phyloP scores from a whole-genome alignment of 2,113 vertebrate genomes.

The Cathartes aura region DNA sequence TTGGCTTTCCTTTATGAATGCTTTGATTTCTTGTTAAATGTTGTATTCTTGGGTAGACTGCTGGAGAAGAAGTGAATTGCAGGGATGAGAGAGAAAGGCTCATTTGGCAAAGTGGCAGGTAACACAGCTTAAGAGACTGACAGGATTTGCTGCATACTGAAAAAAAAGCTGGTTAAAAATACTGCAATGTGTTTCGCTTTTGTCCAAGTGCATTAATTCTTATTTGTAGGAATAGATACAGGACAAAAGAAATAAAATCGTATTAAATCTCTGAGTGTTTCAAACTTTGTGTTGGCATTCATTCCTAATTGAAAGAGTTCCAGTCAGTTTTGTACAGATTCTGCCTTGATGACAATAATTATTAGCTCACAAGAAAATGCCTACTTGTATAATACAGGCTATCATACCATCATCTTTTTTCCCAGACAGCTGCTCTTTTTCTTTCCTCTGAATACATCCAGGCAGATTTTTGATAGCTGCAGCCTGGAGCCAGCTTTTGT shows the following conservation, averaged over 20 bases:
- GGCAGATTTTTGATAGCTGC: background rate
- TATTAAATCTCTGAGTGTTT: slow-evolving; percentile 13
- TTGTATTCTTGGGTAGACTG: background rate
- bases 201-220: slow-evolving; percentile 8
- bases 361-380: background rate
- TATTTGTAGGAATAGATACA: background rate
- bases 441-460: slow-evolving; percentile 5
- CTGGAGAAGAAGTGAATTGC: background rate
- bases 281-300: slow-evolving; percentile 13
- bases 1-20: background rate
- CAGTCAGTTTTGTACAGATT: slow-evolving; percentile 30
- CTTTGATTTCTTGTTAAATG: background rate
- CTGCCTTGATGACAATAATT: slow-evolving; percentile 44
- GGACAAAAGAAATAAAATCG: background rate
- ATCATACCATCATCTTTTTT: background rate
- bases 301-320: slow-evolving; percentile 29
- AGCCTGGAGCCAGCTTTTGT: slow-evolving; percentile 1
- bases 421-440: slow-evolving; percentile 41
- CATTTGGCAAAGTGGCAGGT: background rate
- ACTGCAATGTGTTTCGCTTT: background rate
- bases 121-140: background rate
- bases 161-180: slow-evolving; percentile 7
- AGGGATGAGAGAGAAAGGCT: background rate
- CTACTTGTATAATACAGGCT: slow-evolving; percentile 18
- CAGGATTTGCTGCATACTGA: background rate